phyloP scores from a whole-genome alignment of 1,140 invertebrate species.

The Sycophila sp. region DNA sequence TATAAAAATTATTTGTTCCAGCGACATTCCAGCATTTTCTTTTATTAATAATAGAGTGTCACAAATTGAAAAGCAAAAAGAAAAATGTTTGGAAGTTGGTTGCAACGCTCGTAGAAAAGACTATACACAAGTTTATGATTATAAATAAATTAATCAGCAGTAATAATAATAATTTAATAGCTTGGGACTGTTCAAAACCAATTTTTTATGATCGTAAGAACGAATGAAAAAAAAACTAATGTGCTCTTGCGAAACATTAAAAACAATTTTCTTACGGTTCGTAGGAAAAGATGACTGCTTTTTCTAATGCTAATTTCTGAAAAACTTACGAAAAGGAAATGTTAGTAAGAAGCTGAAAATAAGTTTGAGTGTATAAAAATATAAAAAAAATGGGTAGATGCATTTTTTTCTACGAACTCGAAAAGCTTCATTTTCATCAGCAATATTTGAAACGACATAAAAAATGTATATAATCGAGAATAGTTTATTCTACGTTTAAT shows the following conservation, averaged over 20 bases:
- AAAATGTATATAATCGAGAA: neutral
- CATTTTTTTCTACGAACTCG: neutral
- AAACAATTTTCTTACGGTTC: neutral
- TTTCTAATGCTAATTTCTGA: too few species aligned
- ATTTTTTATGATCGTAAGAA: neutral
- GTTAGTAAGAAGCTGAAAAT: neutral
- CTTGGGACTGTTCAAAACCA: too few species aligned
- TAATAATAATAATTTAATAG: neutral
- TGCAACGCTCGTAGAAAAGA: neutral
- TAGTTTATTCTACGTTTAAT: neutral
- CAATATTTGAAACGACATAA: neutral
- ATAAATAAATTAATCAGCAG: neutral
- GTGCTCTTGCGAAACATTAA: neutral
- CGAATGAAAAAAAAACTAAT: neutral
- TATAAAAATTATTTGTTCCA: slow-evolving; percentile 9
- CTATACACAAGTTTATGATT: neutral
- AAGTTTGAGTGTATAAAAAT: too few species aligned
- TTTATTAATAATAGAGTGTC: too few species aligned
- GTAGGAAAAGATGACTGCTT: neutral
- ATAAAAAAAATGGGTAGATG: too few species aligned
- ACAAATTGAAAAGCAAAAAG: too few species aligned
- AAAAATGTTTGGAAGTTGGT: neutral
- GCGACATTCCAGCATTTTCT: slow-evolving; percentile 25
- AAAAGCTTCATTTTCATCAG: neutral
- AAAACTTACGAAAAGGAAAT: too few species aligned